Evolutionary conservation across 2,888 invertebrate genomes (phyloP), one percentile per base, ranked within the genome.

Genomic region (Hipparchia sbordonii): DNA sequence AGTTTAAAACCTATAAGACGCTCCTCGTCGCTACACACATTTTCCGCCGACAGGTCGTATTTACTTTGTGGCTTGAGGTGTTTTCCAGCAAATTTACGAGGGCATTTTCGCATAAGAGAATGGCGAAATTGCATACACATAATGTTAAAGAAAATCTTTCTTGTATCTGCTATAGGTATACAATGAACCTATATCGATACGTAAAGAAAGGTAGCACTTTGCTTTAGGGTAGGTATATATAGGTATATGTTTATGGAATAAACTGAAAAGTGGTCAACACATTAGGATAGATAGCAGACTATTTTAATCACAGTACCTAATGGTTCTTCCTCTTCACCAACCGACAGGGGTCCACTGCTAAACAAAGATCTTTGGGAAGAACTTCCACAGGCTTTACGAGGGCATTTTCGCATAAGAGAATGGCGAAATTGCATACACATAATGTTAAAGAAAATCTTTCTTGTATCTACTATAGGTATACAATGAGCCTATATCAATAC

Each of bases 31-130:
- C 69, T 61, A 60, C 60, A 69, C 69, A 69, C 60, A 69, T 69
- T 72, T 74, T 72, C 63, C 72, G 67, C 57, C 48, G 61, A 74
- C 72, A 70, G 57, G 63, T 74, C 65, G 63, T 72, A 70, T 74
- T 74, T 72, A 72, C 72, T 72, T 72, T 72, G 72, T 67, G 74
- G 70, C 72, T 74, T 70, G 70, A 71, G 67, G 70, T 71, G 74
- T 69, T 72, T 68, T 56, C 51, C 56, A 23, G 52, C 33, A 72
- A 72, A 71, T 74, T 72, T 74, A 71, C 67, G 63, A 68, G 57
- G 67, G 70, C 72, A 68, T 70, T 72, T 65, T 65, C 63, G 60
- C 56, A 59, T 63, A 59, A 51, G 63, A 70, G 67, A 69, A 69
- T 52, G 46, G 52, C 39, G n/a, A 69, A 69, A 69, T 69, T 61